Base-by-base conservation (phyloP, 2,888 invertebrate genomes). In the Ceriagrion tenellum region DNA sequence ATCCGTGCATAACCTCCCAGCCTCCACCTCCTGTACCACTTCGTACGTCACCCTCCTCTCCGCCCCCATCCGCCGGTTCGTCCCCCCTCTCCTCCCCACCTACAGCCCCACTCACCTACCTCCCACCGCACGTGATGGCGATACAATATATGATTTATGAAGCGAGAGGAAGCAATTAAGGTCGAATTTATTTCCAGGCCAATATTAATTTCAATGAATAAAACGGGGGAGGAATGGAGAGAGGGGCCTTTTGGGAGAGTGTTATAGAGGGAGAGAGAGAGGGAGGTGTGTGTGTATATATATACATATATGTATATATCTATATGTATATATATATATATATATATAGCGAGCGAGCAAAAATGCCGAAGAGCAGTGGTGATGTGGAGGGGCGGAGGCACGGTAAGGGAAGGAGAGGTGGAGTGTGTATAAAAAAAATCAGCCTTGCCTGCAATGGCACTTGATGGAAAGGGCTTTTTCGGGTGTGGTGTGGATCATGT, bases 121-220 rank as follows among this genome's bases (percentile, higher is more conserved):
- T 40, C 40, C 91, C 91, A 59, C 93, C 93, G n/a, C 35, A 93
- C 63, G 93, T 93, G 93, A 81, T 93, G 56, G 47, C 47, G 93
- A 93, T 93, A 93, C 93, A 93, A 93, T 93, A 93, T 93, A 93
- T 93, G 93, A 93, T 93, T 93, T 93, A 93, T 93, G 47, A 74
- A 93, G 74, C 69, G 93, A 93, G 93, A 47, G 93, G 93, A 93
- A 93, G 69, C 93, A 93, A 93, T 93, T 93, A 93, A 93, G 93
- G 93, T 23, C 69, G 93, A 93, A 93, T 93, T 93, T 93, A 93
- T 93, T 93, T 93, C 93, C 55, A 93, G 69, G 93, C 93, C 93
- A 93, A 93, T 93, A 93, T 93, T 93, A 93, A 93, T 93, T 93
- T 93, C 93, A 69, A 93, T 93, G 93, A 93, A 93, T 93, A 93